Conservation (phyloP, 2,113 vertebrate species). For the Leptodactylus fuscus region DNA sequence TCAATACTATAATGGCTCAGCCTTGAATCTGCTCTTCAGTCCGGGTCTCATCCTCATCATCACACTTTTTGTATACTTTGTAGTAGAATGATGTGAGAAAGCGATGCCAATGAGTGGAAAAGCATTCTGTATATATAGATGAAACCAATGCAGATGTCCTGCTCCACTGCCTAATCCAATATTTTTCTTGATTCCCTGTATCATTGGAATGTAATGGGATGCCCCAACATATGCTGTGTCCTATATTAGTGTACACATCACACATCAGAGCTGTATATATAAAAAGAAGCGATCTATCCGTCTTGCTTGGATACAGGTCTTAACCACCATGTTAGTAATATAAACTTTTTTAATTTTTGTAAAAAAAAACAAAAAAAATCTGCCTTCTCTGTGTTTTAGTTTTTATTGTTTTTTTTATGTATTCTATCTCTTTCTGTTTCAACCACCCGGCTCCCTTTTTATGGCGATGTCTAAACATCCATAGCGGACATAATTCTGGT, state of each 20-base stretch:
- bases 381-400: background rate
- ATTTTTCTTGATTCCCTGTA: conserved; percentile 37
- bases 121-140: background rate
- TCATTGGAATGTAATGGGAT: conserved; percentile 11
- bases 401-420: background rate
- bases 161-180: conserved; percentile 11
- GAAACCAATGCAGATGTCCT: conserved; percentile 19
- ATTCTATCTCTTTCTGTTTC: background rate
- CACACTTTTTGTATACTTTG: conserved; percentile 68
- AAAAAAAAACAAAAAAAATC: background rate
- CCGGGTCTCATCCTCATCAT: conserved; percentile 66
- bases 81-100: conserved; percentile 52
- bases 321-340: background rate
- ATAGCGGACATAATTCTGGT: too few relatives aligned
- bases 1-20: background rate
- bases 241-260: conserved; percentile 17
- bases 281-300: background rate
- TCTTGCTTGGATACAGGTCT: conserved; percentile 17
- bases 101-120: background rate
- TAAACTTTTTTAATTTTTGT: background rate
- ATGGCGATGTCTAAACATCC: background rate
- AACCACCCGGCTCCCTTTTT: background rate
- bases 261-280: conserved; percentile 16
- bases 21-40: conserved; percentile 56
- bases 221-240: conserved; percentile 20